phyloP scores from a whole-genome alignment of 2,888 invertebrate species.

The Sminthurinus aureus region DNA sequence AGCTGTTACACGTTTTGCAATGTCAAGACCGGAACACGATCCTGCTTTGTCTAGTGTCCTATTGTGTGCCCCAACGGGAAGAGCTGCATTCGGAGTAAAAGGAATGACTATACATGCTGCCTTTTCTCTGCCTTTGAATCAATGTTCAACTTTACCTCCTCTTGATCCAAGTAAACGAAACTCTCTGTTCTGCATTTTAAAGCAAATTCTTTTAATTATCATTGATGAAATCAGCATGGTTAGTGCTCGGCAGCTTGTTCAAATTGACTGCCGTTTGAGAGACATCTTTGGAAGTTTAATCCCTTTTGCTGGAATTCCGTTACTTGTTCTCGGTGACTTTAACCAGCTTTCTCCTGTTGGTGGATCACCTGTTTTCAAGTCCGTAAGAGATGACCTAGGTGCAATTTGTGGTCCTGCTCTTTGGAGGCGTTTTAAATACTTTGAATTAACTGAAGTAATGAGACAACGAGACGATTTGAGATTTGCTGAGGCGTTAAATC shows the following conservation, averaged over 20 bases:
- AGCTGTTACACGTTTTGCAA: constrained; percentile 3
- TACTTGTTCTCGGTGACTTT: constrained; percentile 46
- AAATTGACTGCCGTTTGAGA: constrained; percentile 39
- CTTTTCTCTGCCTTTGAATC: constrained; percentile 47
- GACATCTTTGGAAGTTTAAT: constrained; percentile 34
- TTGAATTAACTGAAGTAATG: constrained; percentile 49
- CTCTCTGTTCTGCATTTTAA: neutral
- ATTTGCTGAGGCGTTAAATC: constrained; percentile 49
- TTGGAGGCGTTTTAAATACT: constrained; percentile 42
- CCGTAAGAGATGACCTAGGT: neutral
- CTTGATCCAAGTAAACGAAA: constrained; percentile 19
- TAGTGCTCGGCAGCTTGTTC: neutral
- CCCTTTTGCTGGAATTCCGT: constrained; percentile 30
- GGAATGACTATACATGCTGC: constrained; percentile 59
- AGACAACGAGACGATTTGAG: constrained; percentile 45
- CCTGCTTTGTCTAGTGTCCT: constrained; percentile 24
- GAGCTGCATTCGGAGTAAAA: constrained; percentile 58
- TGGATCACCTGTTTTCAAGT: constrained; percentile 33
- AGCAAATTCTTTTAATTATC: constrained; percentile 41
- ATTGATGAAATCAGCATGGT: constrained; percentile 53
- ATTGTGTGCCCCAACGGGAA: constrained; percentile 48
- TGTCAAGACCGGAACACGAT: neutral
- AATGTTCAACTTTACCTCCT: neutral
- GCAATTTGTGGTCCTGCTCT: constrained; percentile 22
- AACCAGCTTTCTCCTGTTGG: constrained; percentile 51